Base-by-base conservation (phyloP, 2,113 vertebrate genomes). In the Setophaga kirtlandii region DNA sequence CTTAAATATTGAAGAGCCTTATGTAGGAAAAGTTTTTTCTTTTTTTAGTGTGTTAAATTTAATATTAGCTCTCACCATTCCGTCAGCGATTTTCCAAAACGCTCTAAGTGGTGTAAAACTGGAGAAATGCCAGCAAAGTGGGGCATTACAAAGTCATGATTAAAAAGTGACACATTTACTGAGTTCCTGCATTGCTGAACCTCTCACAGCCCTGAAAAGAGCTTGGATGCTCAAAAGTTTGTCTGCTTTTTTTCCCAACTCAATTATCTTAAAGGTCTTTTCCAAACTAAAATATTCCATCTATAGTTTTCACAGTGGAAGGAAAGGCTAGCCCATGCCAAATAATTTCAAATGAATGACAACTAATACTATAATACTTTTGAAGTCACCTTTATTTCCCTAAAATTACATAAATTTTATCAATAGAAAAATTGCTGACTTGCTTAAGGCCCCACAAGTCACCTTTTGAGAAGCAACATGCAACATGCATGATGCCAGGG, bases 391-490 rank as follows among this genome's bases (percentile, higher is more conserved):
- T 89, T 87, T 41, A 64, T 89, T 96, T 86, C 65, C 80, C 31
- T 52, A 44, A 52, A 78, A 80, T 90, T 44, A 30, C 33, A 39
- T 67, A 65, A 87, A 63, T 78, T 76, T 28, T 18, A 5, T 39
- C 76, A 49, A 83, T 71, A 88, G 67, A 91, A 95, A 94, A 94
- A 44, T 24, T 58, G 22, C 62, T 87, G 58, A 77, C 89, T 94
- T 85, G 85, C 87, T 96, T 91, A 94, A 84, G 63, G 59, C 42
- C 6, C 33, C n/a, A 35, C 81, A 82, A 71, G 94, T 97, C 87
- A 78, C 81, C 76, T 89, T 93, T 63, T 25, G 31, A 37, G 49
- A 74, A 50, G 59, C 76, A 71, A 74, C 7, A 23, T 15, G 65
- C 35, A 23, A 21, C 64, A 82, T 70, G 23, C 64, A 82, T 70